phyloP scores from a whole-genome alignment of 2,113 vertebrate genomes.

The Tychaedon coryphoeus region DNA sequence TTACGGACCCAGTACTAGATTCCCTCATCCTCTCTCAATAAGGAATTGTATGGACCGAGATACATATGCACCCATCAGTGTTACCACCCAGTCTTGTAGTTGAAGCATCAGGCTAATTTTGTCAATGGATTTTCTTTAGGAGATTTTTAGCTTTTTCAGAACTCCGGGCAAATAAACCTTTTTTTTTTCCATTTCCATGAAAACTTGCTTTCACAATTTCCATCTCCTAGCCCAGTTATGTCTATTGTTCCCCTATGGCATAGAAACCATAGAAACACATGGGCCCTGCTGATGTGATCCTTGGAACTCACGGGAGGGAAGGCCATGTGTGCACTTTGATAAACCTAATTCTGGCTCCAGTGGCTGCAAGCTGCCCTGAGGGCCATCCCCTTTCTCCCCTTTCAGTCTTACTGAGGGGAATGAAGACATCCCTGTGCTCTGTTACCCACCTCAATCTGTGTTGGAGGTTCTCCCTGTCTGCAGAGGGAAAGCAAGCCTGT shows the following conservation, averaged over 20 bases:
- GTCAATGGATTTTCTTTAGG: not conserved
- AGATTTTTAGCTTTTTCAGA: not conserved
- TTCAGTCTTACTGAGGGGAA: accelerated
- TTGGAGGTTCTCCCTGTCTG: not conserved
- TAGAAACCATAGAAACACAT: accelerated
- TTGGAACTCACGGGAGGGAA: not conserved
- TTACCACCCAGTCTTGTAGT: not conserved
- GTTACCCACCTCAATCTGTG: not conserved
- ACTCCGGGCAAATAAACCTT: not conserved
- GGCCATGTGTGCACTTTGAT: not conserved
- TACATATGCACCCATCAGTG: accelerated
- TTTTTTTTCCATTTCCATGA: not conserved
- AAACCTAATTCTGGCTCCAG: not conserved
- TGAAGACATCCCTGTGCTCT: not conserved
- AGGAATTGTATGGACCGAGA: not conserved
- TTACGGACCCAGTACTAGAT: not conserved
- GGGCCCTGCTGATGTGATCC: not conserved
- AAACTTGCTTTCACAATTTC: not conserved
- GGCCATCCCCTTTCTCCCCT: not conserved
- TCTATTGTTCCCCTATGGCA: not conserved
- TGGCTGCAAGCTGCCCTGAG: not conserved
- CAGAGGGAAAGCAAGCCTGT: not conserved
- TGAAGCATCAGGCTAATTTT: not conserved
- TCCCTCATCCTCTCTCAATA: not conserved
- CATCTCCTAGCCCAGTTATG: not conserved